Base-by-base conservation (phyloP, 2,113 vertebrate species). In the Tamias sibiricus region DNA sequence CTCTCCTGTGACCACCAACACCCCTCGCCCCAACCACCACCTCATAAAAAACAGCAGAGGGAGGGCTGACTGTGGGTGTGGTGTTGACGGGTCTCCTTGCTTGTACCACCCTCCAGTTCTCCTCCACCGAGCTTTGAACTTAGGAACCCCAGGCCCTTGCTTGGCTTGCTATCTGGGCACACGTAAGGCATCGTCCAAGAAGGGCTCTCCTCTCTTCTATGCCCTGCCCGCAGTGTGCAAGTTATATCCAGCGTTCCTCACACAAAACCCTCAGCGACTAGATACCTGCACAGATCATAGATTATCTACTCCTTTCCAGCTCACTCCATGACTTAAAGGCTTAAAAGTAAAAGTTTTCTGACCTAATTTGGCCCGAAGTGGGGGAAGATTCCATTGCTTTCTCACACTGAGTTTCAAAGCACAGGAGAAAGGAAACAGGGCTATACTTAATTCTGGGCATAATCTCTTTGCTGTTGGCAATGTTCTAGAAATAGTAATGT, bases 391-490 rank as follows among this genome's bases (percentile, higher is more conserved):
- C 86, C n/a, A 40, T 8, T 32, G 42, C 10, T 88, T 40, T 88
- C 79, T 90, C n/a, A 11, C n/a, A 20, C 14, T 49, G 62, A 64
- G 74, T 88, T 91, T 93, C 82, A 93, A 94, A 93, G 88, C 91
- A 40, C 64, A 91, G 86, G 82, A 91, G 79, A 91, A 94, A 88
- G 4, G 47, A 82, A 87, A 86, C 40, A 82, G 80, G 64, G 22
- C 12, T 52, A 54, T 40, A 37, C 77, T 87, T 87, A 79, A 91
- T 93, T 91, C 93, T 42, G 74, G 90, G 66, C 37, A 68, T 42
- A 49, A 84, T 68, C 64, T 91, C 93, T 75, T 75, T 80, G 95
- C 91, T 91, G 11, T 71, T 76, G 95, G 91, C 83, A 62, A 49
- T 71, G 54, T 52, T 95, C 57, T 76, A 69, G 79, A 87, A 92